Base-by-base conservation (phyloP, 2,797 vertebrate species). In the Cynopterus sphinx region DNA sequence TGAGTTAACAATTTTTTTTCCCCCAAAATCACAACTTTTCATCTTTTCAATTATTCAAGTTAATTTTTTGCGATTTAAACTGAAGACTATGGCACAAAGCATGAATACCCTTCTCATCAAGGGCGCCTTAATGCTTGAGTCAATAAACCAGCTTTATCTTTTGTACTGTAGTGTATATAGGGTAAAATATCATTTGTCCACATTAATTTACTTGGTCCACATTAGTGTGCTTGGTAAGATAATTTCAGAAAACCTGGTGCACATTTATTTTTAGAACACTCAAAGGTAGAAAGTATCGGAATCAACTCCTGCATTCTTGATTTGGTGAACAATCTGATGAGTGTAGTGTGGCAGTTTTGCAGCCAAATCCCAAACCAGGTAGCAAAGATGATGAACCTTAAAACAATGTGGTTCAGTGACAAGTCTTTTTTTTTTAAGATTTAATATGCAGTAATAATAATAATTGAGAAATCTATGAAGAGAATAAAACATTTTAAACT, bases 301-400 rank as follows among this genome's bases (percentile, higher is more conserved):
- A 87, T 46, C 78, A 84, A 49, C 78, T 93, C 53, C 59, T 95
- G 95, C 46, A 33, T 73, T 89, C 83, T 74, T 81, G 51, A 89
- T 93, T 75, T 91, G 73, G 51, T 39, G 67, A 70, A 22, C 36
- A 28, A 93, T 97, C 97, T 93, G 86, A 97, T 97, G 94, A 93
- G 26, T 39, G 67, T 26, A 6, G 46, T 77, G 51, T 90, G 96
- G 46, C 82, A 51, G 71, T 83, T 95, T 86, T 90, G 39, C 17
- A 95, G 87, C 67, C 65, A 53, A 28, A 55, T 89, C 79, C 83
- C 87, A 91, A 51, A 77, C 91, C 97, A 96, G 95, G 86, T 97
- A 90, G 39, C 57, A 93, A 96, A 95, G 93, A 96, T 96, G 85
- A 95, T 90, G 53, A 63, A 55, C n/a, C 87, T 95, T 71, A 28